Conservation (phyloP, 2,888 invertebrate genomes). For the Teleiodes luculella region DNA sequence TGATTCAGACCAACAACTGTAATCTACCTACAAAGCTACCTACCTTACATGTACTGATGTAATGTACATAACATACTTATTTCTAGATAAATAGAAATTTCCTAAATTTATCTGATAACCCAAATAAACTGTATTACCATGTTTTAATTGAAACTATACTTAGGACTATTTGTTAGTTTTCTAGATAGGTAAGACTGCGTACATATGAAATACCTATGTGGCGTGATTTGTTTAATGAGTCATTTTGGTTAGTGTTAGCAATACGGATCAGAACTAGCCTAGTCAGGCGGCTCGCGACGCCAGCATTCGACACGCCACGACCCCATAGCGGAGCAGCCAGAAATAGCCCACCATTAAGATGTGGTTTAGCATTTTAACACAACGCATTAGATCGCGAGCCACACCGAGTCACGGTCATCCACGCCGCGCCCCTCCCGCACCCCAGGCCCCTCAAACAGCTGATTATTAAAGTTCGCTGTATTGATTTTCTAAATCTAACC, state of each 20-base stretch:
- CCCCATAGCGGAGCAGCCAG: conserved; percentile 16
- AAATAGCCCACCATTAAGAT: conserved; percentile 34
- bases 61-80: too few species aligned
- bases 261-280: background rate
- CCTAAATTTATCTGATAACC: background rate
- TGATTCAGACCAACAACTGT: too few species aligned
- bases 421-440: conserved; percentile 53
- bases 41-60: too few species aligned
- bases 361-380: conserved; percentile 33
- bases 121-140: background rate
- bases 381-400: conserved; percentile 49
- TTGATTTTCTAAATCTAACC: conserved; percentile 75
- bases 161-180: too few species aligned
- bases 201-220: conserved; percentile 4
- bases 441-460: conserved; percentile 70
- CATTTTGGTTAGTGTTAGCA: conserved; percentile 24
- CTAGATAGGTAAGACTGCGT: background rate
- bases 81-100: background rate
- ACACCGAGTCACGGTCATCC: conserved; percentile 66
- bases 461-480: conserved; percentile 73
- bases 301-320: conserved; percentile 9
- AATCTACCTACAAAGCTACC: too few species aligned
- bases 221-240: conserved; percentile 36
- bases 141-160: background rate
- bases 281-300: background rate